These are phyloP conservation scores for Mico argentatus DNA, from an alignment of 2,797 vertebrate genomes.

Conservation along the genomic window DNA sequence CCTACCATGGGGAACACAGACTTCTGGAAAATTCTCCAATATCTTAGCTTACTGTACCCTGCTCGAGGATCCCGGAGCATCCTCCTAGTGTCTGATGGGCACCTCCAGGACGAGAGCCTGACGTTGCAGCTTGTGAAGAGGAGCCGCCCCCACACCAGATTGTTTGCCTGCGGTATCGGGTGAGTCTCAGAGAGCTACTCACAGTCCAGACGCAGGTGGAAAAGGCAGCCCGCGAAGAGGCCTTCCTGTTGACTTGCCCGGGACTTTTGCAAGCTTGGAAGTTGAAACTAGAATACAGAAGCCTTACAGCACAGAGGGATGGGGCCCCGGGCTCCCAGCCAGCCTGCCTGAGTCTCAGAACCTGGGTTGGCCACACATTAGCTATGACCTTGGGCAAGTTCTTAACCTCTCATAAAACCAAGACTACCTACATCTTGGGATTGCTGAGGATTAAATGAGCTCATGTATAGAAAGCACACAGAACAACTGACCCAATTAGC, in stretches of 20 bases:
- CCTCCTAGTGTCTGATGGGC: slow-evolving; percentile 92
- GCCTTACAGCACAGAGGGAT: background rate
- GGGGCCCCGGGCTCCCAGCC: background rate
- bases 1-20: slow-evolving; percentile 91
- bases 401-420: background rate
- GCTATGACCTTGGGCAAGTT: background rate
- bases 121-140: slow-evolving; percentile 87
- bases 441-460: background rate
- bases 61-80: slow-evolving; percentile 87
- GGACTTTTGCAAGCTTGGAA: background rate
- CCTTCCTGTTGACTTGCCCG: background rate
- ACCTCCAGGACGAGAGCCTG: slow-evolving; percentile 88
- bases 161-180: slow-evolving; percentile 92
- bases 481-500: background rate
- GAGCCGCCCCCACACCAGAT: slow-evolving; percentile 85
- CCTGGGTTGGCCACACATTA: background rate
- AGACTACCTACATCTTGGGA: background rate
- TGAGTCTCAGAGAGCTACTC: slow-evolving; percentile 73
- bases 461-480: background rate
- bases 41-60: slow-evolving; percentile 88
- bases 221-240: background rate
- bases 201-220: fast-evolving
- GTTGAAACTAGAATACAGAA: background rate
- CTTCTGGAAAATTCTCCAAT: slow-evolving; percentile 90
- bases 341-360: background rate